Base-by-base conservation (phyloP, 2,888 invertebrate genomes). In the Alsophila aescularia region DNA sequence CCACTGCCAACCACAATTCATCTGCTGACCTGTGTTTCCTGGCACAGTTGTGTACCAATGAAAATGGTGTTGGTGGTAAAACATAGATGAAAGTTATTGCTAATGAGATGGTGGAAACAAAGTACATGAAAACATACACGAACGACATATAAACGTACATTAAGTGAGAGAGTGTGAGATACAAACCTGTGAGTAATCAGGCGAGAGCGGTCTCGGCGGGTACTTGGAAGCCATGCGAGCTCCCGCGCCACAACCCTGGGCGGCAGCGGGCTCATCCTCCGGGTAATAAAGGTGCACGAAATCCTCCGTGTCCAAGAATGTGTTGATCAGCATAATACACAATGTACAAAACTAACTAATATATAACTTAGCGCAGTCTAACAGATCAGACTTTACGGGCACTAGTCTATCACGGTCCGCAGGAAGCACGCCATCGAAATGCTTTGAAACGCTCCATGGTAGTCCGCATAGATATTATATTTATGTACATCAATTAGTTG, bases 251-350 rank as follows among this genome's bases (percentile, higher is more conserved):
- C 90, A 90, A 42, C 90, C 90, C 69, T 90, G 90, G 51, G 82
- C 73, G 36, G 82, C 76, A 48, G 81, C 77, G 39, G 83, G 77
- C 76, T 91, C 91, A 87, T 91, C 91, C 79, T 91, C 91, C 52
- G 90, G 83, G 62, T 91, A 91, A 76, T 91, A 90, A 48, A 91
- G 77, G 60, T 91, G 91, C 85, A 91, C 91, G 87, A 91, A 91
- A 82, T 91, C 91, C 78, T 91, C 91, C 86, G 91, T 91, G 87
- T 91, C 91, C 83, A 91, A 82, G 73, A 77, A 90, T 52, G 91
- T 91, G 78, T 91, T 91, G 83, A 91, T 91, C 90, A 91, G 84
- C 91, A 91, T 91, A 85, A 78, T 87, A 83, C 81, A 83, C 77
- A 77, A 64, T 66, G 70, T 79, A 82, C 74, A 77, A 81, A 80